phyloP scores from a whole-genome alignment of 1,140 invertebrate species.

The Nebria ingens region DNA sequence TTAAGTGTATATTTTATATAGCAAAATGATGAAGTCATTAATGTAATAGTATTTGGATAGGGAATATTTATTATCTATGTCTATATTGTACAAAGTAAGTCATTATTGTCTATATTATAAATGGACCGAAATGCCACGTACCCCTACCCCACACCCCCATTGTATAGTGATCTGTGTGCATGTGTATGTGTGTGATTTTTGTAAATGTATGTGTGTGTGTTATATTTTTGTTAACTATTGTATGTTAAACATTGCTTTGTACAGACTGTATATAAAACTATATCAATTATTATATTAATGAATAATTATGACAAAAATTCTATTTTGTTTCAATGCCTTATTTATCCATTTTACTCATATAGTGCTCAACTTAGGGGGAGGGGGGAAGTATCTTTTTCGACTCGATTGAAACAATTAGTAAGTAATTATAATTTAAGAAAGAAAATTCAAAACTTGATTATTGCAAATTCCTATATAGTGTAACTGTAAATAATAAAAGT shows the following conservation, averaged over 20 bases:
- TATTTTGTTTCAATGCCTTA: too few species aligned
- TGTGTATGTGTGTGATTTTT: neutral
- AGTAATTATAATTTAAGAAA: too few species aligned
- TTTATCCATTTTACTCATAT: too few species aligned
- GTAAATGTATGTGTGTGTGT: constrained; percentile 5
- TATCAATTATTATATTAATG: constrained; percentile 14
- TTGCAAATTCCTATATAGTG: too few species aligned
- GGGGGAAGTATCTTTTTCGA: too few species aligned
- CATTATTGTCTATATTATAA: constrained; percentile 11
- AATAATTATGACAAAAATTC: neutral
- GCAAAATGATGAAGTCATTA: constrained; percentile 20
- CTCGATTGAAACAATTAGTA: too few species aligned
- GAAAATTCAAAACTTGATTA: too few species aligned
- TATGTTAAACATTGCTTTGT: constrained; percentile 17
- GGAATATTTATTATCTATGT: constrained; percentile 27
- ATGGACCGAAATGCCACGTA: neutral
- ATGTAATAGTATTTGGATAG: constrained; percentile 31
- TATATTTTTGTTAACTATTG: constrained; percentile 15
- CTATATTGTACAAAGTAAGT: constrained; percentile 16
- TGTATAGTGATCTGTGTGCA: neutral
- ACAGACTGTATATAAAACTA: constrained; percentile 21
- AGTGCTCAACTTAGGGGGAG: too few species aligned
- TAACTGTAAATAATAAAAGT: too few species aligned
- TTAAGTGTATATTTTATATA: too few species aligned
- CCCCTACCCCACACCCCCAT: neutral